Evolutionary conservation across 2,797 vertebrate genomes (phyloP).

Genomic region (Pitangus sulphuratus): DNA sequence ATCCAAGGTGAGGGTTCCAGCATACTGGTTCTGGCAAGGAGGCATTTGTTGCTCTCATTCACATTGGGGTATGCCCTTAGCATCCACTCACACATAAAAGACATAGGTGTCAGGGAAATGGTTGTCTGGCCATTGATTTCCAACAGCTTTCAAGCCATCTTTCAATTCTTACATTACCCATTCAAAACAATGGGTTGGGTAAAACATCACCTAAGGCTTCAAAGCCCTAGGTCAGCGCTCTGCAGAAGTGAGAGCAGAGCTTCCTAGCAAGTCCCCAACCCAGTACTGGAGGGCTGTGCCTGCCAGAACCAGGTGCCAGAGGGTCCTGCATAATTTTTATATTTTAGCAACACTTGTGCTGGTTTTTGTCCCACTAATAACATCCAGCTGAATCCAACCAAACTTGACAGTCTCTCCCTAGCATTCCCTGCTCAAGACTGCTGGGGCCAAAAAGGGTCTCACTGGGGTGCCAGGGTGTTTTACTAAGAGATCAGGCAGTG

Average conservation of each 20-base stretch:
- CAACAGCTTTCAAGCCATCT: background rate
- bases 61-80: background rate
- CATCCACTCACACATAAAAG: background rate
- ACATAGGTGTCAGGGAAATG: background rate
- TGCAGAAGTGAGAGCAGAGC: accelerated
- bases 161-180: background rate
- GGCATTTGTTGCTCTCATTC: background rate
- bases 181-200: background rate
- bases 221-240: background rate
- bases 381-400: background rate
- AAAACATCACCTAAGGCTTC: background rate
- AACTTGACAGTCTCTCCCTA: background rate
- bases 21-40: accelerated
- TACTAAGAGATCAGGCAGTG: background rate
- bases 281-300: background rate
- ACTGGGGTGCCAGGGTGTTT: background rate
- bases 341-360: background rate
- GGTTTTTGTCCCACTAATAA: background rate
- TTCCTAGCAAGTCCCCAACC: background rate
- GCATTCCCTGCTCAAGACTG: background rate
- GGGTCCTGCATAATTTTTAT: background rate
- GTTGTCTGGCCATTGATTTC: background rate
- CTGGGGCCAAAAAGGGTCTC: background rate
- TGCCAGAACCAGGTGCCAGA: background rate
- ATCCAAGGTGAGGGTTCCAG: background rate